These are phyloP conservation scores for Xyrauchen texanus DNA, from an alignment of 2,113 vertebrate species.

Conservation along the genomic window DNA sequence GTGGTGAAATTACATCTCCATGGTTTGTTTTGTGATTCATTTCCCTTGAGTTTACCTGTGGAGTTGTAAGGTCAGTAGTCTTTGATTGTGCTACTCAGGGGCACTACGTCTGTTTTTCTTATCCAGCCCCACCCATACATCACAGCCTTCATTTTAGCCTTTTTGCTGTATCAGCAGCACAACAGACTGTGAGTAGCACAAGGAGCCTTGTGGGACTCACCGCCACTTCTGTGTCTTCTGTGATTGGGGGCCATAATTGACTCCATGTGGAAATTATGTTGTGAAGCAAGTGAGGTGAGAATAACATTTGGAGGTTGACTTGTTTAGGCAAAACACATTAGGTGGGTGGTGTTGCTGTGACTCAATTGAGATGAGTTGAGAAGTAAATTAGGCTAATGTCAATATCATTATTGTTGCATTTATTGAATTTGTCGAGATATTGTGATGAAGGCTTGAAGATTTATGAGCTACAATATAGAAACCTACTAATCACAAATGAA, in stretches of 20 bases:
- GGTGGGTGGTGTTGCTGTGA: neutral
- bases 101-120: slow-evolving; percentile 18
- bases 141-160: neutral
- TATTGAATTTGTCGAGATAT: neutral
- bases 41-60: slow-evolving; percentile 25
- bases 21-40: slow-evolving; percentile 17
- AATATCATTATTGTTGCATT: neutral
- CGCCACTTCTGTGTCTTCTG: slow-evolving; percentile 17
- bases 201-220: neutral
- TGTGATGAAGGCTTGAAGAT: neutral
- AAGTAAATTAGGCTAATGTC: neutral
- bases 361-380: neutral
- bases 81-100: slow-evolving; percentile 31
- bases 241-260: slow-evolving; percentile 40
- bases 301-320: neutral
- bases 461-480: neutral
- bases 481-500: neutral
- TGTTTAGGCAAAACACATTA: neutral
- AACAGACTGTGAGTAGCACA: neutral
- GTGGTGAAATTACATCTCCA: slow-evolving; percentile 7
- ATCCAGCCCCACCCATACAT: neutral
- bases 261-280: neutral
- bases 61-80: slow-evolving; percentile 6
- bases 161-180: slow-evolving; percentile 32
- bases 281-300: slow-evolving; percentile 4